Conservation (phyloP, 2,888 invertebrate species). For the Zelleria hepariella region DNA sequence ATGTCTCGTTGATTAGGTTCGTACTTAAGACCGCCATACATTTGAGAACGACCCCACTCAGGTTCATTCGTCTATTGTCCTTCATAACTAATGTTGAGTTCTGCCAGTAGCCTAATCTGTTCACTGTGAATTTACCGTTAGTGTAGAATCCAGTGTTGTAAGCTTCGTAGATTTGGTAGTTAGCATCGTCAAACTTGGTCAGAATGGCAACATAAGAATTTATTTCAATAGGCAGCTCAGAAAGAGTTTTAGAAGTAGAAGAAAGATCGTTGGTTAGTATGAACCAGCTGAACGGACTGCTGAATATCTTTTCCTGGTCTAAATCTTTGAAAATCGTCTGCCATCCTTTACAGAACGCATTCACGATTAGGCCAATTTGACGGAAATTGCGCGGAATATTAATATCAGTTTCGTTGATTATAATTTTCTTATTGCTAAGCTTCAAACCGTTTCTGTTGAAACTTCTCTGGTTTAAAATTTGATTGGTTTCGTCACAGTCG, state of each 20-base stretch:
- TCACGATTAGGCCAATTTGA: constrained; percentile 31
- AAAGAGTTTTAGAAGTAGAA: constrained; percentile 28
- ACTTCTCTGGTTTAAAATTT: background rate
- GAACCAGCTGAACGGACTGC: constrained; percentile 46
- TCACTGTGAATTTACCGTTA: constrained; percentile 60
- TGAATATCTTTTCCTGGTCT: constrained; percentile 19
- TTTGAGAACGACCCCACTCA: constrained; percentile 69
- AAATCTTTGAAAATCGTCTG: constrained; percentile 19
- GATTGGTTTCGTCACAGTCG: constrained; percentile 3
- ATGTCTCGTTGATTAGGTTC: constrained; percentile 35
- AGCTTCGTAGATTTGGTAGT: constrained; percentile 49
- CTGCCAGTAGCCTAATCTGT: constrained; percentile 61
- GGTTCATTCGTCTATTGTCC: constrained; percentile 51
- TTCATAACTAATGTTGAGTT: constrained; percentile 35
- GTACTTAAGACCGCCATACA: constrained; percentile 67
- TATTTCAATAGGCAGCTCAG: constrained; percentile 45
- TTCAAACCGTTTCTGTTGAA: background rate
- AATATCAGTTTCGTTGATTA: background rate
- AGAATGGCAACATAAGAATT: constrained; percentile 59
- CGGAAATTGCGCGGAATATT: background rate
- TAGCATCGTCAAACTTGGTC: constrained; percentile 17
- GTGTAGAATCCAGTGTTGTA: constrained; percentile 71
- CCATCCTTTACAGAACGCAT: constrained; percentile 43
- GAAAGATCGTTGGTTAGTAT: constrained; percentile 32
- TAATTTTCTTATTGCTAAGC: background rate